phyloP scores from a whole-genome alignment of 2,113 vertebrate species.

The Callipepla squamata region DNA sequence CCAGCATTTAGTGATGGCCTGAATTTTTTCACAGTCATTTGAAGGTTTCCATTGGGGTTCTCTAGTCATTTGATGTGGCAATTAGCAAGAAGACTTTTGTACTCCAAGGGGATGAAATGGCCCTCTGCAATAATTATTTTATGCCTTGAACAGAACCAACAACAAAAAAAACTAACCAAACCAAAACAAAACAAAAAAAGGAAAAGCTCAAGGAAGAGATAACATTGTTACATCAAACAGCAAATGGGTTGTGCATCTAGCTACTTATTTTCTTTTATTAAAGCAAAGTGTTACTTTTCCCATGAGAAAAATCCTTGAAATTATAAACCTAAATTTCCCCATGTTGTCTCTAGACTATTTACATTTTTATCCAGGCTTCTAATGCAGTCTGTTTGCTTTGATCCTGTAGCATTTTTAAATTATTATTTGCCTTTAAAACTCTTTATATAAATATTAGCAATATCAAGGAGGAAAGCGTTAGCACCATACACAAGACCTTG shows the following conservation, averaged over 20 bases:
- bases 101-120: slow-evolving; percentile 76
- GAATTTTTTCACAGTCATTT: slow-evolving; percentile 80
- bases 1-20: slow-evolving; percentile 70
- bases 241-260: slow-evolving; percentile 69
- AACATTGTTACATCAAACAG: slow-evolving; percentile 77
- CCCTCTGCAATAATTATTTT: slow-evolving; percentile 88
- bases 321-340: slow-evolving; percentile 46
- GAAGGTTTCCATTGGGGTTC: slow-evolving; percentile 79
- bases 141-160: slow-evolving; percentile 78
- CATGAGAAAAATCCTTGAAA: slow-evolving; percentile 79
- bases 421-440: slow-evolving; percentile 10
- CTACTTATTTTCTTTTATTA: slow-evolving; percentile 74
- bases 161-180: no score
- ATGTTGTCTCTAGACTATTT: neutral
- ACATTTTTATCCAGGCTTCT: slow-evolving; percentile 48
- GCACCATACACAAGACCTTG: neutral
- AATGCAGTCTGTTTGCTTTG: slow-evolving; percentile 27
- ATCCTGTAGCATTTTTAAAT: neutral
- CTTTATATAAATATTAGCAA: slow-evolving; percentile 46
- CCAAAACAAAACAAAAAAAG: neutral
- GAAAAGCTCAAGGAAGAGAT: slow-evolving; percentile 74
- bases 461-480: neutral
- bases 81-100: slow-evolving; percentile 89
- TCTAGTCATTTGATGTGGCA: slow-evolving; percentile 90
- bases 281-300: slow-evolving; percentile 84